Evolutionary conservation across 2,888 invertebrate genomes (phyloP).

Genomic region (Tetrapedia diversipes): DNA sequence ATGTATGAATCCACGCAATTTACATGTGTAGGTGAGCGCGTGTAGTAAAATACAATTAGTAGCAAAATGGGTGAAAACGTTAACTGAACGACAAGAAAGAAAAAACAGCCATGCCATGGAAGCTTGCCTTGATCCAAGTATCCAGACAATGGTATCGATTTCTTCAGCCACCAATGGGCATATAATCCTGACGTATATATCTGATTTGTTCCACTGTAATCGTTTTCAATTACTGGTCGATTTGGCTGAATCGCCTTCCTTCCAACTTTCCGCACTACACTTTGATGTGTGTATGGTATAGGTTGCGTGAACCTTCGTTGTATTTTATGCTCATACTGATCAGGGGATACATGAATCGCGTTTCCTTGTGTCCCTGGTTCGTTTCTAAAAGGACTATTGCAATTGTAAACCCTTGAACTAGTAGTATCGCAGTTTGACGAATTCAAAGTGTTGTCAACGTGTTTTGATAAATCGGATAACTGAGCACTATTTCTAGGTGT

Average conservation of each 20-base stretch:
- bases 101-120: slow-evolving; percentile 83
- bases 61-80: slow-evolving; percentile 61
- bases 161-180: slow-evolving; percentile 97
- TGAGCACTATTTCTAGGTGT: slow-evolving; percentile 88
- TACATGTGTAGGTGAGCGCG: background rate
- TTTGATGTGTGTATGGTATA: slow-evolving; percentile 65
- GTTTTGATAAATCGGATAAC: slow-evolving; percentile 83
- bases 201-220: slow-evolving; percentile 80
- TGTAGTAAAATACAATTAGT: slow-evolving; percentile 70
- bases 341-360: slow-evolving; percentile 8
- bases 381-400: slow-evolving; percentile 28
- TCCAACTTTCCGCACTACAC: slow-evolving; percentile 62
- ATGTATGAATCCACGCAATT: slow-evolving; percentile 20
- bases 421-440: slow-evolving; percentile 6
- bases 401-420: slow-evolving; percentile 6
- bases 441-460: slow-evolving; percentile 26
- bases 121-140: slow-evolving; percentile 81
- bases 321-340: slow-evolving; percentile 28
- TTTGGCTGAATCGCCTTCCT: slow-evolving; percentile 45
- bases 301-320: slow-evolving; percentile 73
- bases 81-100: slow-evolving; percentile 63
- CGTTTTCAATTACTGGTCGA: slow-evolving; percentile 12
- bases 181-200: slow-evolving; percentile 93
- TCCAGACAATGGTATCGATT: slow-evolving; percentile 81
- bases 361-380: slow-evolving; percentile 33